These are phyloP conservation scores for Melanitta fusca DNA, from an alignment of 2,797 vertebrate genomes.

Conservation along the genomic window DNA sequence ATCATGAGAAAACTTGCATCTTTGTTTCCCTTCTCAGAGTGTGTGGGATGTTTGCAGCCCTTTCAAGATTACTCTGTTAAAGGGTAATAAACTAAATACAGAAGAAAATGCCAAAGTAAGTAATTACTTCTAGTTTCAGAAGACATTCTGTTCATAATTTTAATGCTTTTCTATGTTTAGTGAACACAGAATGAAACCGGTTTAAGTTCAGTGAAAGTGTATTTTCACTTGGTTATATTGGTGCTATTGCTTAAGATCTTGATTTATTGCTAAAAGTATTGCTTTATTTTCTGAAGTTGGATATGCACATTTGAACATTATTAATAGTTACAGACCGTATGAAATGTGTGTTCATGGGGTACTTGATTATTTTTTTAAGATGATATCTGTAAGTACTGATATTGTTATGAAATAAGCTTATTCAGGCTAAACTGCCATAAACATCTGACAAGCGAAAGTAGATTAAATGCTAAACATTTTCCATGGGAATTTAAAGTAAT, in stretches of 20 bases:
- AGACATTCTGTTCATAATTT: background rate
- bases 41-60: constrained; percentile 89
- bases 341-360: background rate
- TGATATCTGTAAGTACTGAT: background rate
- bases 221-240: background rate
- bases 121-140: background rate
- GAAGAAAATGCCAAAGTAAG: constrained; percentile 93
- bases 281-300: background rate
- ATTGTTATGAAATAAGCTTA: background rate
- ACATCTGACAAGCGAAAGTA: background rate
- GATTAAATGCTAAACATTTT: background rate
- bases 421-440: background rate
- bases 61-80: constrained; percentile 91
- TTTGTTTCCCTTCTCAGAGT: constrained; percentile 74
- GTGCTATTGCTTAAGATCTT: background rate
- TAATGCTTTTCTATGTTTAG: background rate
- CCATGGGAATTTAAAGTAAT: background rate
- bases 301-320: background rate
- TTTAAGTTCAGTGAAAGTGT: background rate
- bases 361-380: background rate
- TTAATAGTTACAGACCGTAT: background rate
- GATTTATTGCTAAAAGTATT: background rate
- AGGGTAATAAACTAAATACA: constrained; percentile 94
- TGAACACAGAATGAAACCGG: background rate
- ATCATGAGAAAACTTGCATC: background rate